Evolutionary conservation across 2,888 invertebrate species (phyloP), one percentile per base, ranked within the genome.

Genomic region (Erynnis tages): DNA sequence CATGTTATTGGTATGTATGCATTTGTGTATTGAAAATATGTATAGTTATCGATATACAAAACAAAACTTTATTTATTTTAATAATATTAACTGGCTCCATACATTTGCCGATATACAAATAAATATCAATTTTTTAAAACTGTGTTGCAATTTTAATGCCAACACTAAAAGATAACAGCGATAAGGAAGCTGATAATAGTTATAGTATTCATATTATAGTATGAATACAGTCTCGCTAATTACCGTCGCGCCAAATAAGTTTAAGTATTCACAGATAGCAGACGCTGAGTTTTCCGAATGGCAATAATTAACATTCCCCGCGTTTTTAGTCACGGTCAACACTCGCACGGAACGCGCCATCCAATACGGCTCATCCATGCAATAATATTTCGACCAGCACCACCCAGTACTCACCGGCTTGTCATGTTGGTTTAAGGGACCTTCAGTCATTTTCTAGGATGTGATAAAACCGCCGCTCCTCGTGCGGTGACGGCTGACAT

Each of bases 371-470:
- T 21, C 17, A 25, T 27, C 46, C 38, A 7, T 30, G 37, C 43
- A 32, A 47, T 40, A 54, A 53, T 54, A 55, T 54, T 57, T 21
- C 44, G 54, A 48, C 50, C 43, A 57, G 55, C 66, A 85, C 88
- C n/a, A 35, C 10, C 35, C 10, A 16, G 17, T 35, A 35, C 35
- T 88, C 73, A 89, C 88, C 84, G 86, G 78, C 76, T 83, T 84
- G 66, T 81, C 87, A 88, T 87, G 77, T 68, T 76, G 77, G 64
- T 69, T 65, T 46, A 69, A 66, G 62, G 73, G 71, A 71, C 83
- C 83, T 77, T 88, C 88, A 88, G 88, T 88, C 88, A 89, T 89
- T 88, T 87, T 88, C 88, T 74, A 89, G 77, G 75, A 85, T 88
- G 69, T 88, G 86, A 84, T 86, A 87, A 76, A 85, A 86, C 73